Base-by-base conservation (phyloP, 92 coral and sea anemone genomes). In the Pocillopora meandrina region DNA sequence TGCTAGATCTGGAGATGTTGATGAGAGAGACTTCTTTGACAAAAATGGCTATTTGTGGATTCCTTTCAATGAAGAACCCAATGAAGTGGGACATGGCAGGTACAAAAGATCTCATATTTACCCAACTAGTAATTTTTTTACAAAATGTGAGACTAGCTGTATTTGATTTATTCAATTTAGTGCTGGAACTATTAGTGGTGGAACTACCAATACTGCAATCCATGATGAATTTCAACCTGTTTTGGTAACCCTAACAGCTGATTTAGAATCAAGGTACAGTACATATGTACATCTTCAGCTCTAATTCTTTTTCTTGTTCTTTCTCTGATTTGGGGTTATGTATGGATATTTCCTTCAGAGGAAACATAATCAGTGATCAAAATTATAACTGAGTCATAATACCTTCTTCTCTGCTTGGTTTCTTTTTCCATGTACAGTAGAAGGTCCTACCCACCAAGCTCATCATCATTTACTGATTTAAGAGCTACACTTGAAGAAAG, bases 21-120 rank as follows among this genome's bases (percentile, higher is more conserved):
- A 83, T 74, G 86, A 83, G 61, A 83, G 86, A 73, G 80, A 83
- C 73, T 83, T 83, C 72, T 64, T 83, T 62, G 86, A 83, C 34
- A 31, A 49, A 21, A 52, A 74, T 73, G 80, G 80, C 15, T 64
- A 64, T 36, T 56, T 74, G 56, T 74, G 80, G 80, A 82, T 74
- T 14, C 72, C 78, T 5, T 52, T 73, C 20, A 52, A 52, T 49
- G 56, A 82, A 62, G 18, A 12, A n/a, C 73, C 74, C 71, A 83
- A 59, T 61, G 21, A 23, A 59, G 52, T 42, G 52, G 52, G 8
- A 42, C 52, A 42, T 42, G 52, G 8, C 4, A 42, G 52, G 52
- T 42, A 7, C 52, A 42, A 7, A 42, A 42, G 8, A 42, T 42
- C 52, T 42, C 52, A 42, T 42, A 42, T 42, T 42, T 42, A 2